Percentiles rank a stretch among this genome's conserved stretches.
Conservation (phyloP, 2,797 vertebrate species). For the Sylvilagus floridanus region DNA sequence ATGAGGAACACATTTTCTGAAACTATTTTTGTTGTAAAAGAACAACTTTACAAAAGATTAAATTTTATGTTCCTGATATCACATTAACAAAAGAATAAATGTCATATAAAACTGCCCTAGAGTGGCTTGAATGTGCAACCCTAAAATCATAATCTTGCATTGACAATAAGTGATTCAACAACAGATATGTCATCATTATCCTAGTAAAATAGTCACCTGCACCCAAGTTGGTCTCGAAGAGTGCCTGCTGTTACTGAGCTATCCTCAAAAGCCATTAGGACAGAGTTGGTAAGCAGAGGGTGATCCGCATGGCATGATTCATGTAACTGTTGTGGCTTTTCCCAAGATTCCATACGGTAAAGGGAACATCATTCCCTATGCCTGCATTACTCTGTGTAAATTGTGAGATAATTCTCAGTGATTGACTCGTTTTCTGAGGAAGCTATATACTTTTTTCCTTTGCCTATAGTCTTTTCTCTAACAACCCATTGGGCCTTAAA, state of each 20-base stretch:
- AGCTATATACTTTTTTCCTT: neutral
- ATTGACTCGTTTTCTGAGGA: neutral
- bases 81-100: constrained; percentile 17
- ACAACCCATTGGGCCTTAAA: neutral
- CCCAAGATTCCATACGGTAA: neutral
- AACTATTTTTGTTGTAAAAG: neutral
- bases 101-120: neutral
- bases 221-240: neutral
- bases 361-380: neutral
- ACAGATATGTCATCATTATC: neutral
- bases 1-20: too few species aligned
- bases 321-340: neutral
- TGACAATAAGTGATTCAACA: neutral
- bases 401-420: neutral
- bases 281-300: neutral
- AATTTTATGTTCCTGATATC: neutral
- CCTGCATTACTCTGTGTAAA: neutral
- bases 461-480: neutral
- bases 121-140: neutral
- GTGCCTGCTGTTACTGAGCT: neutral
- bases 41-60: neutral
- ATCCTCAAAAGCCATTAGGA: neutral
- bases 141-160: neutral
- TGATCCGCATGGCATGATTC: neutral
- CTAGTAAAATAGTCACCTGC: neutral